Percentiles rank a stretch among this genome's conserved stretches.
phyloP scores from a whole-genome alignment of 2,888 invertebrate genomes.

The Linyphia triangularis region DNA sequence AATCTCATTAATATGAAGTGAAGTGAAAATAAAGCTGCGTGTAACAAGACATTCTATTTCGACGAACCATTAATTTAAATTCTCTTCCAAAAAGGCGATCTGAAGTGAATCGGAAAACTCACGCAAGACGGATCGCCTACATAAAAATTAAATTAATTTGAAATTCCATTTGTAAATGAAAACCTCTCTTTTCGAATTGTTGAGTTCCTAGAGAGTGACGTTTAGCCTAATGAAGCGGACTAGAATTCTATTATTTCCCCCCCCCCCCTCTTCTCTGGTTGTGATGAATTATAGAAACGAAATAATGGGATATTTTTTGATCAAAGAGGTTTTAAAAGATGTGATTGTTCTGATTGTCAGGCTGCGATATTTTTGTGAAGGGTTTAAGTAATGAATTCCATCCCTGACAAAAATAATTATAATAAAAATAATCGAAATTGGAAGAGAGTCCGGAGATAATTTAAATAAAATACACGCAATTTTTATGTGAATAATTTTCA shows the following conservation, averaged over 20 bases:
- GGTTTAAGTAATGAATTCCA: background rate
- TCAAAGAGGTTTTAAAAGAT: background rate
- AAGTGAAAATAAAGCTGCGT: constrained; percentile 10
- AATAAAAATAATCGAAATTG: no score
- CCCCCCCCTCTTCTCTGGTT: background rate
- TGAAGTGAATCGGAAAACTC: constrained; percentile 21
- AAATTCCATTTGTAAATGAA: constrained; percentile 34
- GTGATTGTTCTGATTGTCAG: background rate
- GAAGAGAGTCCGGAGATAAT: no score
- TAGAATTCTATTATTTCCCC: no score
- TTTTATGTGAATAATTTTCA: no score
- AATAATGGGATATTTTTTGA: constrained; percentile 4
- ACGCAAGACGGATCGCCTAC: background rate
- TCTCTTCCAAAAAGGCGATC: background rate
- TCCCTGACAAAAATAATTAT: no score
- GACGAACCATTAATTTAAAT: constrained; percentile 27
- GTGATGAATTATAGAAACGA: background rate
- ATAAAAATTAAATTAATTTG: constrained; percentile 47
- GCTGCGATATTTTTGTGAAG: background rate
- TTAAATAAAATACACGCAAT: no score
- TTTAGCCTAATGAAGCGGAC: constrained; percentile 12
- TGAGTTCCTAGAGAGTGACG: background rate
- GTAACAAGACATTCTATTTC: constrained; percentile 18
- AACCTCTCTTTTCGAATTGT: constrained; percentile 26
- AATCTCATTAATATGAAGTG: constrained; percentile 37